These are phyloP conservation scores for Leucosticte australis DNA, from an alignment of 2,113 vertebrate genomes.

Conservation along the genomic window DNA sequence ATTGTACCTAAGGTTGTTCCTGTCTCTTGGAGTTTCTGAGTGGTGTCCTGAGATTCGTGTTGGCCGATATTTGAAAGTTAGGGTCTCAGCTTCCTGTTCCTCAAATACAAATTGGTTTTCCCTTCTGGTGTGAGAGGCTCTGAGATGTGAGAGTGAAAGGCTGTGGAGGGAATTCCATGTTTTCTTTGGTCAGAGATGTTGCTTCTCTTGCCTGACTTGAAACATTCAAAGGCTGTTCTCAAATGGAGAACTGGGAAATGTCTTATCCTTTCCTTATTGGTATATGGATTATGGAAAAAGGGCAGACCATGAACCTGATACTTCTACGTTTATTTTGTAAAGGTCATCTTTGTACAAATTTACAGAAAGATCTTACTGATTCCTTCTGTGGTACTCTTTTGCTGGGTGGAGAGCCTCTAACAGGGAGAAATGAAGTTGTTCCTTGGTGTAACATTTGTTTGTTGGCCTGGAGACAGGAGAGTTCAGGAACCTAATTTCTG, in stretches of 20 bases:
- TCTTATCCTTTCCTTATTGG: neutral
- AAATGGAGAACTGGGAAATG: neutral
- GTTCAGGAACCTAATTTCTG: neutral
- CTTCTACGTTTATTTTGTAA: neutral
- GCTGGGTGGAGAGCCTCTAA: neutral
- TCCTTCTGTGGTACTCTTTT: neutral
- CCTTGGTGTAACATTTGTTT: neutral
- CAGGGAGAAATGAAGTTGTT: neutral
- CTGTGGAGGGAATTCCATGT: fast-evolving
- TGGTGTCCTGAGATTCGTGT: neutral
- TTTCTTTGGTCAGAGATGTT: neutral
- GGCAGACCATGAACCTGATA: neutral
- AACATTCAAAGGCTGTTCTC: neutral
- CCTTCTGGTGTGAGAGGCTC: neutral
- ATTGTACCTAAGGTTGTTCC: neutral
- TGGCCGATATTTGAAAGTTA: neutral
- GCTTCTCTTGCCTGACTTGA: neutral
- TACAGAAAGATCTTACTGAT: neutral
- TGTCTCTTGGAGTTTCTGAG: neutral
- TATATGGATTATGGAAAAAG: conserved; percentile 15
- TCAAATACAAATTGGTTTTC: neutral
- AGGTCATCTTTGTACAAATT: neutral
- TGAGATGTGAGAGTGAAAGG: neutral
- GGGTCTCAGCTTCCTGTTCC: neutral
- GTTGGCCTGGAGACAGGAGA: neutral